Percentiles rank a stretch among this genome's conserved stretches.
These are phyloP conservation scores for Pangasianodon hypophthalmus DNA, from an alignment of 2,113 vertebrate genomes.

Conservation along the genomic window DNA sequence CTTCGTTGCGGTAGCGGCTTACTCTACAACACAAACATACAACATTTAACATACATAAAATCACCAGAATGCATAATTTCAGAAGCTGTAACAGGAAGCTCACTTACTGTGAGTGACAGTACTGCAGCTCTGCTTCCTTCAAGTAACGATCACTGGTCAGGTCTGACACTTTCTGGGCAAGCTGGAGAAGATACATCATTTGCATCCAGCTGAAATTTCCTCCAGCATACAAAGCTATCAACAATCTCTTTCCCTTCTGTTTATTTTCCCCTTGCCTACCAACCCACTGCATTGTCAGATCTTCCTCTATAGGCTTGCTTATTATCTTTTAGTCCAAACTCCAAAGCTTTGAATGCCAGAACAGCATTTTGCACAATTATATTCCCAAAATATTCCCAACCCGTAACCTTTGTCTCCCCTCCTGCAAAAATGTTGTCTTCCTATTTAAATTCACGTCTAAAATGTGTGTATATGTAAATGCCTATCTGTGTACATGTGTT, in stretches of 20 bases:
- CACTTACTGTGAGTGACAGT: slow-evolving; percentile 76
- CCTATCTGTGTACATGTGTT: not conserved
- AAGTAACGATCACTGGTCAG: slow-evolving; percentile 67
- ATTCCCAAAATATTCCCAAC: not conserved
- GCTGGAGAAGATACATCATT: slow-evolving; percentile 54
- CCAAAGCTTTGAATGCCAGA: not conserved
- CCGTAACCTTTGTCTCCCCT: not conserved
- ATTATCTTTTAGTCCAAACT: not conserved
- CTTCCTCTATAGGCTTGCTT: not conserved
- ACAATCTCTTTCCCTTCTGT: not conserved
- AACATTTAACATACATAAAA: not conserved
- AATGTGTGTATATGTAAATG: not conserved
- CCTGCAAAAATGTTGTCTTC: not conserved
- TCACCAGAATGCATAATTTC: not conserved
- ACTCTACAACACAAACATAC: slow-evolving; percentile 61
- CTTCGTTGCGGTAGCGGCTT: slow-evolving; percentile 68
- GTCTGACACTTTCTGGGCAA: slow-evolving; percentile 71
- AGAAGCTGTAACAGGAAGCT: not conserved
- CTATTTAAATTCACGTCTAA: not conserved
- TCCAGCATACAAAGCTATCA: not conserved
- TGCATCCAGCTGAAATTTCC: not conserved
- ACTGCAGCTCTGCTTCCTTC: slow-evolving; percentile 75
- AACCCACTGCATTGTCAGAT: not conserved
- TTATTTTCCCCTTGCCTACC: not conserved
- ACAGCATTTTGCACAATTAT: not conserved